Evolutionary conservation across 1,140 invertebrate genomes (phyloP).

Genomic region (Drosophila bocki): DNA sequence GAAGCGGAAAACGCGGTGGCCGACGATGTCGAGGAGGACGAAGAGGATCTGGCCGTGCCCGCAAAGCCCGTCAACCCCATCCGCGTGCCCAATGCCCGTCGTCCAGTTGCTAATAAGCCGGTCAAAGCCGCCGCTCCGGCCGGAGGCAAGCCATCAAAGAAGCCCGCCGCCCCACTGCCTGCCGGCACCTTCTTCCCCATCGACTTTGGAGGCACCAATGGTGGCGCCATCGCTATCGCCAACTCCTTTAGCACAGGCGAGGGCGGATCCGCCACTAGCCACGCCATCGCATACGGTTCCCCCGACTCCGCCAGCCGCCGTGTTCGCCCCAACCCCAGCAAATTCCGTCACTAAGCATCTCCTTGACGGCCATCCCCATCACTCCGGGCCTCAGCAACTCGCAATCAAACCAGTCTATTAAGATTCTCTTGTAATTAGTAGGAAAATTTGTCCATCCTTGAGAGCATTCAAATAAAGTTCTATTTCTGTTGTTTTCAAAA

Average conservation of each 20-base stretch:
- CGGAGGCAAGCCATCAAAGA: slow-evolving; percentile 56
- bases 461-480: slow-evolving; percentile 59
- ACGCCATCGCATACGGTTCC: slow-evolving; percentile 89
- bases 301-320: slow-evolving; percentile 77
- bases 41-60: slow-evolving; percentile 56
- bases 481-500: slow-evolving; percentile 51
- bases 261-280: slow-evolving; percentile 89
- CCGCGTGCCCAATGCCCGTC: slow-evolving; percentile 71
- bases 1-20: slow-evolving; percentile 56
- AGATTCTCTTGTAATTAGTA: slow-evolving; percentile 65
- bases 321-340: slow-evolving; percentile 71
- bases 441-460: slow-evolving; percentile 66
- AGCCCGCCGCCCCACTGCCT: slow-evolving; percentile 66
- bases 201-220: slow-evolving; percentile 86
- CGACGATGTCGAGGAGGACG: slow-evolving; percentile 70
- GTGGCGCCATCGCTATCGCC: slow-evolving; percentile 88
- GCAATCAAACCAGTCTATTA: slow-evolving; percentile 44
- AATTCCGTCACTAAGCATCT: slow-evolving; percentile 70
- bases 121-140: slow-evolving; percentile 48
- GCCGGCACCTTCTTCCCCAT: slow-evolving; percentile 88
- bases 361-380: slow-evolving; percentile 49
- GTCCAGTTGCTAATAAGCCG: slow-evolving; percentile 66
- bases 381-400: slow-evolving; percentile 36
- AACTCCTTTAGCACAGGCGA: slow-evolving; percentile 89
- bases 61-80: slow-evolving; percentile 61